Percentiles rank a stretch among this genome's conserved stretches.
Evolutionary conservation across 2,113 vertebrate species (phyloP).

Genomic region (Fregata magnificens): DNA sequence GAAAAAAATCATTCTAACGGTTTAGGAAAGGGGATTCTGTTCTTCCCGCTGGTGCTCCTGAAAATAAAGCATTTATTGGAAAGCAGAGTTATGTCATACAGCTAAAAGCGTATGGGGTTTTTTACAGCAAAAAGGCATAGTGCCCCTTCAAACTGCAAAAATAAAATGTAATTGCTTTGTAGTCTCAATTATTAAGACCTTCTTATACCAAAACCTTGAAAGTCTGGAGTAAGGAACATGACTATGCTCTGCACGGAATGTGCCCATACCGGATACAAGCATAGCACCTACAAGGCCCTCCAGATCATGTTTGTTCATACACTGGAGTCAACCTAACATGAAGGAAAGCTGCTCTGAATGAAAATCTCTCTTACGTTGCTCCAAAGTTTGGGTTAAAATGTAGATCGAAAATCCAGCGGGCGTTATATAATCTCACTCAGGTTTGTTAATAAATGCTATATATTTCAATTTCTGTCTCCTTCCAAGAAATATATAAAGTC

Average conservation of each 20-base stretch:
- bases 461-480: not conserved
- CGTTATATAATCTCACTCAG: not conserved
- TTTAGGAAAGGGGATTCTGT: not conserved
- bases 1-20: conserved; percentile 1
- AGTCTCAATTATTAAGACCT: not conserved
- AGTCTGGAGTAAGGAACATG: not conserved
- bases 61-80: conserved; percentile 20
- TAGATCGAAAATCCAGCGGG: not conserved
- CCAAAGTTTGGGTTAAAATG: not conserved
- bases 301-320: not conserved
- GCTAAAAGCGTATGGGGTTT: not conserved
- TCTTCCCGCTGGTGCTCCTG: not conserved
- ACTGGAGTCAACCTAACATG: not conserved
- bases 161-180: not conserved
- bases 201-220: not conserved
- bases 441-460: not conserved
- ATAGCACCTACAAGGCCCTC: not conserved
- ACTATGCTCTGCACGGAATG: not conserved
- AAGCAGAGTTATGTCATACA: not conserved
- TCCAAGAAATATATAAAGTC: not conserved
- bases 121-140: not conserved
- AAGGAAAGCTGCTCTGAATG: not conserved
- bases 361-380: not conserved
- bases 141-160: not conserved
- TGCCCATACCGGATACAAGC: not conserved